Percentiles rank a stretch among this genome's conserved stretches.
phyloP scores from a whole-genome alignment of 2,797 vertebrate genomes.

The Schizopygopsis malacanthus region DNA sequence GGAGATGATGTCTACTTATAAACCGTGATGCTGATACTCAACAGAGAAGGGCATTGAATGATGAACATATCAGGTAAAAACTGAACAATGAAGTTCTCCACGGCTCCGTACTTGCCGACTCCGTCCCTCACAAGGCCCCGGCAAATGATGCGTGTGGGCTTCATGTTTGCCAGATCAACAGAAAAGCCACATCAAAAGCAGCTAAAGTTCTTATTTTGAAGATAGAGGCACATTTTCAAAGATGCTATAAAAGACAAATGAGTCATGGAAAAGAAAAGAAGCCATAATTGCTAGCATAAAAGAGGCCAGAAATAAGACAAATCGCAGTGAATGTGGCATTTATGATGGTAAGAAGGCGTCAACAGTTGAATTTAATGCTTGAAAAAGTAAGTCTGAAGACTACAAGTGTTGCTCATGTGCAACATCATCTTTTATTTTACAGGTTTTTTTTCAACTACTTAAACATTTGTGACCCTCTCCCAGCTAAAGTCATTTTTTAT shows the following conservation, averaged over 20 bases:
- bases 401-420: not conserved
- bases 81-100: not conserved
- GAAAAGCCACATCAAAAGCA: constrained; percentile 13
- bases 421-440: not conserved
- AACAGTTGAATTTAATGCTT: not conserved
- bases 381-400: not conserved
- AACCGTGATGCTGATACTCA: not conserved
- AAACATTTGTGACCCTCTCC: no score
- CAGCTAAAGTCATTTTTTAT: no score
- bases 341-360: not conserved
- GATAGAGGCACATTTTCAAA: constrained; percentile 5
- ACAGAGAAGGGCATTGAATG: not conserved
- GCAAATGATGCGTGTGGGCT: constrained; percentile 16
- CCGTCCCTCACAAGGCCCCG: not conserved
- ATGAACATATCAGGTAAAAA: not conserved
- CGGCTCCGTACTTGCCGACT: not conserved
- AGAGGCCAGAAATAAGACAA: not conserved
- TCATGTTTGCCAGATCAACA: not conserved
- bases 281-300: constrained; percentile 18
- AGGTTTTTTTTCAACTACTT: no score
- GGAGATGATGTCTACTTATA: not conserved
- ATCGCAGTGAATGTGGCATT: not conserved
- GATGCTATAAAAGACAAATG: constrained; percentile 14
- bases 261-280: constrained; percentile 12
- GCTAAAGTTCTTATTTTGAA: not conserved